These are phyloP conservation scores for Gortyna flavago DNA, from an alignment of 2,888 invertebrate species.

Conservation along the genomic window DNA sequence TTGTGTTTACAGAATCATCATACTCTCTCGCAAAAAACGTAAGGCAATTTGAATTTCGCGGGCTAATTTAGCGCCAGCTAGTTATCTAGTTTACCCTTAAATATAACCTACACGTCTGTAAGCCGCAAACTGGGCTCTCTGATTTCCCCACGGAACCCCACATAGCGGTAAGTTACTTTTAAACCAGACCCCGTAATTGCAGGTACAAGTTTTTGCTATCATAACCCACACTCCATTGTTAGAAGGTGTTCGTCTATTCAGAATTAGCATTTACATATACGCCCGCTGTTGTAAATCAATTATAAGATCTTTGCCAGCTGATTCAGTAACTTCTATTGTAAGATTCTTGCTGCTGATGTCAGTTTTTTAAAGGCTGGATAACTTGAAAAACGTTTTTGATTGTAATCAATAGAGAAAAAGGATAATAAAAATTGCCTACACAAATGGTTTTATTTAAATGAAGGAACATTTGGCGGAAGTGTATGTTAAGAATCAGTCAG, in stretches of 20 bases:
- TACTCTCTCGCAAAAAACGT: no score
- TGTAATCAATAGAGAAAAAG: not conserved
- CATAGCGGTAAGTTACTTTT: slow-evolving; percentile 51
- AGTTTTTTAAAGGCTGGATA: not conserved
- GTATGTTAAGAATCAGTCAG: not conserved
- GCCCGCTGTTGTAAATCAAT: slow-evolving; percentile 50
- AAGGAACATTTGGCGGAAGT: not conserved
- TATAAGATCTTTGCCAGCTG: slow-evolving; percentile 8
- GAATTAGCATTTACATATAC: slow-evolving; percentile 48
- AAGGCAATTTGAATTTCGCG: no score
- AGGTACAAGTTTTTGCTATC: slow-evolving; percentile 45
- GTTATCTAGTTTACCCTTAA: no score
- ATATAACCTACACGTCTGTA: no score
- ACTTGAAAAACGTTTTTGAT: not conserved
- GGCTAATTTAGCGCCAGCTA: no score
- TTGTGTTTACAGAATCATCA: no score
- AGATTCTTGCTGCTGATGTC: not conserved
- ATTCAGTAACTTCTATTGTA: slow-evolving; percentile 16
- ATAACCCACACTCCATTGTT: slow-evolving; percentile 57
- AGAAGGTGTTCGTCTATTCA: slow-evolving; percentile 47
- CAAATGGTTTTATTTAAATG: not conserved
- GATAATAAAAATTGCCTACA: not conserved
- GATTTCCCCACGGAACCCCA: slow-evolving; percentile 31
- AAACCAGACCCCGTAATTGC: slow-evolving; percentile 50
- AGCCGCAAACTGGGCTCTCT: not conserved